A percentile compares a stretch with the other conserved stretches of the same genome.
These are phyloP conservation scores for Cordilura impudica DNA, from an alignment of 2,888 invertebrate species.

Conservation along the genomic window DNA sequence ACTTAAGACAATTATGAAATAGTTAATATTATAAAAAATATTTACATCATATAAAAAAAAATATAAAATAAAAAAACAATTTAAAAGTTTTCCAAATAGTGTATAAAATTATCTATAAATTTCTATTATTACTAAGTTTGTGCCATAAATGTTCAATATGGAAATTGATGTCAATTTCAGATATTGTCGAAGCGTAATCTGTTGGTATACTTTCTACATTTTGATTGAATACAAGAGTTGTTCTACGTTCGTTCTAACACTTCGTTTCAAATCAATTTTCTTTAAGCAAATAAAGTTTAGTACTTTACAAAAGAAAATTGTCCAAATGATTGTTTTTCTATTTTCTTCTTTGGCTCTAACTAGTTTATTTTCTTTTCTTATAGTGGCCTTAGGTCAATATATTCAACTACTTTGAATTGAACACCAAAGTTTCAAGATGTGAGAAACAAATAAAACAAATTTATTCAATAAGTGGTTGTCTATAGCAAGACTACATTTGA, in stretches of 20 bases:
- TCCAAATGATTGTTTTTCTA: neutral
- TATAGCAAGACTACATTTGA: too few relatives aligned
- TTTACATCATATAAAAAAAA: too few relatives aligned
- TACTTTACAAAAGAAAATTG: slow-evolving; percentile 20
- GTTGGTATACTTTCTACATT: neutral
- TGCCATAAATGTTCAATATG: too few relatives aligned
- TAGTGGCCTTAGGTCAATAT: neutral
- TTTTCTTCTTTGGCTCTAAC: neutral
- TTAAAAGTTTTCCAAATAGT: too few relatives aligned
- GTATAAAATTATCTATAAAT: too few relatives aligned
- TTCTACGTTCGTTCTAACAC: slow-evolving; percentile 4
- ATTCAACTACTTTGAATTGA: neutral
- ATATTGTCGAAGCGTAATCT: too few relatives aligned
- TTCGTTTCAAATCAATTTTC: slow-evolving; percentile 21
- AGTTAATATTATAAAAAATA: too few relatives aligned
- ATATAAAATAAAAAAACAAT: too few relatives aligned
- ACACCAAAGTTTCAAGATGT: neutral
- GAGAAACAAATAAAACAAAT: neutral
- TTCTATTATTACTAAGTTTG: too few relatives aligned
- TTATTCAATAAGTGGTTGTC: neutral
- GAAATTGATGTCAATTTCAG: too few relatives aligned
- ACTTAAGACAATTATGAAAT: too few relatives aligned
- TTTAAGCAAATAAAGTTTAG: slow-evolving; percentile 20
- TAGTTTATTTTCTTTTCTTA: neutral
- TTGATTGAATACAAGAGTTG: neutral